Base-by-base conservation (phyloP, 2,113 vertebrate genomes). In the Podarcis cretensis region DNA sequence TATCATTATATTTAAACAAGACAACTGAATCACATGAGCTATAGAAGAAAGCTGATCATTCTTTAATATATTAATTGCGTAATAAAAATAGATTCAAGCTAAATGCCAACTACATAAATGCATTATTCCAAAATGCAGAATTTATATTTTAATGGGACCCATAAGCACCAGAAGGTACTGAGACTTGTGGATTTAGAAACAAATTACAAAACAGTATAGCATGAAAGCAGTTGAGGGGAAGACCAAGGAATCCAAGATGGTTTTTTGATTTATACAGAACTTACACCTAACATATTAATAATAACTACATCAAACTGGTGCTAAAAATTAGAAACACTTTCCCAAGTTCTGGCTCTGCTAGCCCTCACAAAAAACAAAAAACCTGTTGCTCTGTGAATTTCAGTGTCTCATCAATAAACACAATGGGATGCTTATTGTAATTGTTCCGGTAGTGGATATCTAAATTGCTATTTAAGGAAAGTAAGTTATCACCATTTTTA, bases 31-130 rank as follows among this genome's bases (percentile, higher is more conserved):
- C 40, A 54, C 30, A 54, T 69, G 12, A 87, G 48, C n/a, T 30
- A 37, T 1, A 63, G n/a, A 35, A 35, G 20, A 84, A 79, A 71
- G 43, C 6, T 48, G 5, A 32, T 32, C 59, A 78, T 32, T 37
- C 84, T 86, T 86, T 27, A 90, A 0, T 23, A 84, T 63, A 87
- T 77, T 66, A 85, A 75, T 6, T 35, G 12, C 85, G 14, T 10
- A 40, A 83, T 21, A 81, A 93, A 87, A 82, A 48, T 6, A 79
- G 48, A 69, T 35, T 85, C 48, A 66, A 90, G 83, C 13, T 89
- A 21, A 82, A 86, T 10, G 54, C n/a, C 76, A 81, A 5, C 5
- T 73, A 35, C 68, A 87, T 0, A 9, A 27, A 74, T 77, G 80
- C 40, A 81, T 12, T 59, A 59, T 32, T 69, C 78, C 37, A 71